Base-by-base conservation (phyloP, 2,113 vertebrate genomes). In the Paradisaea rubra region DNA sequence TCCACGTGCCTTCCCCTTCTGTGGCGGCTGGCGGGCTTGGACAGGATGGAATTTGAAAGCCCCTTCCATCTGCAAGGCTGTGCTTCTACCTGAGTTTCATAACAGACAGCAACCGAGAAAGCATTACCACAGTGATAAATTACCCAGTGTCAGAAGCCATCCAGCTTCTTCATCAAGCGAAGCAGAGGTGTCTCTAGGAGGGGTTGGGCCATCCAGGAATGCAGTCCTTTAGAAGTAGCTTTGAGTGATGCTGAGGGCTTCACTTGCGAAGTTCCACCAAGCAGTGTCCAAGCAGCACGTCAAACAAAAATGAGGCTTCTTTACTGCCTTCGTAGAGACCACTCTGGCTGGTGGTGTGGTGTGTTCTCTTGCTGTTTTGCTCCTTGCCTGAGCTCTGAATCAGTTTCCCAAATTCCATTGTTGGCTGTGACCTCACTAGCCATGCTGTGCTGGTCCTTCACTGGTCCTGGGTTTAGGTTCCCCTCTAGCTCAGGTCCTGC, bases 231-330 rank as follows among this genome's bases (percentile, higher is more conserved):
- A 39, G 50, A 49, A 61, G 20, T 6, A 42, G 28, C 37, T 85
- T 86, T 65, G 68, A 53, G 18, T 35, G 41, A 71, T 64, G 27
- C 31, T 78, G 41, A 64, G 31, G 31, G 7, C 27, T 93, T 88
- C 28, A 35, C 10, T 24, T 63, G 30, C 17, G 35, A 59, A 91
- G 16, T 71, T 78, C 53, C 24, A 59, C 19, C 8, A 50, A 54
- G 16, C 17, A 42, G 9, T 9, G 13, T 61, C 28, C 57, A 61
- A 64, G 61, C 2, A 59, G 19, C n/a, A 8, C 0, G 0, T 54
- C 44, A 56, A 44, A 78, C 9, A 92, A 80, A 89, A 81, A 20
- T 11, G 41, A 53, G 13, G 3, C 5, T 89, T 81, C 52, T 74
- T 71, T 57, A 16, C 11, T 70, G 25, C 13, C 17, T 53, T 42